Conservation (phyloP, 2,113 vertebrate genomes). For the Pimephales promelas region DNA sequence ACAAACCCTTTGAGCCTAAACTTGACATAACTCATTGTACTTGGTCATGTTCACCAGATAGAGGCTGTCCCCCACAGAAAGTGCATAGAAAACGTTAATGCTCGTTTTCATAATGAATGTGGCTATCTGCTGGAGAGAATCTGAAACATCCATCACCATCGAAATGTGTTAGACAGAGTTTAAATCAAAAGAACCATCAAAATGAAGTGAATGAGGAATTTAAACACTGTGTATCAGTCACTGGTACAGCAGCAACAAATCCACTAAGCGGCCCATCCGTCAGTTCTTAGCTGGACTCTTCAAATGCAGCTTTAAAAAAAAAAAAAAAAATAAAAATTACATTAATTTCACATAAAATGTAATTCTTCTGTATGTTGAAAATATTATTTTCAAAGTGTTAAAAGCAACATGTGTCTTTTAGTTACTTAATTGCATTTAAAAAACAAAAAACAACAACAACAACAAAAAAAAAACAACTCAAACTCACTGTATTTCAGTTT, state of each 20-base stretch:
- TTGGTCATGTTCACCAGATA: no score
- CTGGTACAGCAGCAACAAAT: not conserved
- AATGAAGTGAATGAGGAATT: not conserved
- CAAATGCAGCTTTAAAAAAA: not conserved
- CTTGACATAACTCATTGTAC: no score
- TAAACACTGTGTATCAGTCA: not conserved
- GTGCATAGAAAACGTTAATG: no score
- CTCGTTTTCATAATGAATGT: not conserved
- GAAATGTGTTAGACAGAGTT: not conserved
- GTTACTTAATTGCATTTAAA: not conserved
- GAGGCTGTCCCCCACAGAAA: no score
- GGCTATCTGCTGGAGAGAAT: not conserved
- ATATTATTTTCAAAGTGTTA: not conserved
- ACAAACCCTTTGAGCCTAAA: no score
- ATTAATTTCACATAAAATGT: not conserved
- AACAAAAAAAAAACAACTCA: not conserved
- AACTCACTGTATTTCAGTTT: not conserved
- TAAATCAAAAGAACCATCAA: not conserved
- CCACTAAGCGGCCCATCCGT: not conserved
- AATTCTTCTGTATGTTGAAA: not conserved
- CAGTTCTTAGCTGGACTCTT: not conserved
- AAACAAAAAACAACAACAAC: no score
- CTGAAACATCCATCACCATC: not conserved
- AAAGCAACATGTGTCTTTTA: not conserved
- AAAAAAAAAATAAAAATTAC: not conserved